These are phyloP conservation scores for Dione juno DNA, from an alignment of 2,888 invertebrate genomes.

Conservation along the genomic window DNA sequence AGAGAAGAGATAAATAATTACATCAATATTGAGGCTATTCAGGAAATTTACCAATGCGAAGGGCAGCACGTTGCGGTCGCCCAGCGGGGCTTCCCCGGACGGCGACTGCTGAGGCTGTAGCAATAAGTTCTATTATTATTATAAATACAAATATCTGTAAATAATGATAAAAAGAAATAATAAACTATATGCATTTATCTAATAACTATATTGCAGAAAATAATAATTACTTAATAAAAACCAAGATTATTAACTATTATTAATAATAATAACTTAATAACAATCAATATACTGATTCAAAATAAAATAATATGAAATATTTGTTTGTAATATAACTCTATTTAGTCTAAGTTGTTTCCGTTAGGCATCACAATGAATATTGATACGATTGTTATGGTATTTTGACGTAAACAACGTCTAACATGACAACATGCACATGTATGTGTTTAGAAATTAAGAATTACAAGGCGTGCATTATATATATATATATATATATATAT, in stretches of 20 bases:
- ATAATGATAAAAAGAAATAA: slow-evolving; percentile 32
- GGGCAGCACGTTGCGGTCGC: slow-evolving; percentile 76
- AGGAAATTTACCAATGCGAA: slow-evolving; percentile 83
- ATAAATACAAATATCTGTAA: slow-evolving; percentile 8
- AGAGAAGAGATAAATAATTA: slow-evolving; percentile 70
- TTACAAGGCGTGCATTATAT: background rate
- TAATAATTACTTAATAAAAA: too few species aligned
- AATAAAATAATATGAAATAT: slow-evolving; percentile 16
- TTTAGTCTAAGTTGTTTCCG: slow-evolving; percentile 20
- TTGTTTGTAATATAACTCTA: slow-evolving; percentile 19
- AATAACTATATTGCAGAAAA: background rate
- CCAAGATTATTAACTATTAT: too few species aligned
- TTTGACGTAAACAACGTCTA: slow-evolving; percentile 3
- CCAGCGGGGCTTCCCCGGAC: slow-evolving; percentile 70
- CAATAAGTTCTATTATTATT: slow-evolving; percentile 42
- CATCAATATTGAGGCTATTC: slow-evolving; percentile 81
- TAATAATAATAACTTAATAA: too few species aligned
- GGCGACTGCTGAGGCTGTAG: slow-evolving; percentile 79
- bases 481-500: too few species aligned
- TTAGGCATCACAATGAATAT: slow-evolving; percentile 4
- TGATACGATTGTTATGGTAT: slow-evolving; percentile 17
- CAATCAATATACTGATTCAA: slow-evolving; percentile 15
- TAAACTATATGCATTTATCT: background rate
- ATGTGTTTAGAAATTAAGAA: background rate
- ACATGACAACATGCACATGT: slow-evolving; percentile 12